A percentile compares a stretch with the other conserved stretches of the same genome.
These are phyloP conservation scores for Parazoanthus atlanticus DNA, from an alignment of 92 coral and sea anemone species.

Conservation along the genomic window DNA sequence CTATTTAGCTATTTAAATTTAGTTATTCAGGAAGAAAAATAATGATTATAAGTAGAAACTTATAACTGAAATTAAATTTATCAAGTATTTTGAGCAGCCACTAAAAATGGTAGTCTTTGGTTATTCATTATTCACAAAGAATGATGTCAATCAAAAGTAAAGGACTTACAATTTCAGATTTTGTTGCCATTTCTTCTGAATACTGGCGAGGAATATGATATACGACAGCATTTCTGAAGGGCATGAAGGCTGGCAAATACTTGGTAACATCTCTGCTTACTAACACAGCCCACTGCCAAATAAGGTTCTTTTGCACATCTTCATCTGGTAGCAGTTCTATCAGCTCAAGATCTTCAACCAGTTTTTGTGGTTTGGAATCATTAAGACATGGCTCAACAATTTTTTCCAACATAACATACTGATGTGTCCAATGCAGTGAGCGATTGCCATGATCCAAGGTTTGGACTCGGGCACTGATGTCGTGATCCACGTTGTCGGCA, in stretches of 20 bases:
- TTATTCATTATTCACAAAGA: not conserved
- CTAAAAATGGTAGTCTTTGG: no score
- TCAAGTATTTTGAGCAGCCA: not conserved
- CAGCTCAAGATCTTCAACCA: constrained; percentile 27
- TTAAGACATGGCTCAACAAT: constrained; percentile 11
- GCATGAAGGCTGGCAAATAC: constrained; percentile 23
- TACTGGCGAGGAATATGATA: constrained; percentile 51
- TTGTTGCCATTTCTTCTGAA: constrained; percentile 40
- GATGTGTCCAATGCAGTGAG: constrained; percentile 29
- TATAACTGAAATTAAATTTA: not conserved
- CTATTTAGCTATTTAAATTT: not conserved
- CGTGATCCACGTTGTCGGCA: constrained; percentile 12
- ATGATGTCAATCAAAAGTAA: not conserved
- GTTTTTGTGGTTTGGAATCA: constrained; percentile 19
- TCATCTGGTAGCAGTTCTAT: constrained; percentile 46
- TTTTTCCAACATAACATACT: not conserved
- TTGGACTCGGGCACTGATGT: not conserved
- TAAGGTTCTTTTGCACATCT: constrained; percentile 39
- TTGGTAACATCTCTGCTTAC: constrained; percentile 48
- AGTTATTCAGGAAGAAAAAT: not conserved
- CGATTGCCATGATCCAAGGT: not conserved
- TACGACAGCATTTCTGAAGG: constrained; percentile 14
- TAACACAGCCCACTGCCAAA: constrained; percentile 44
- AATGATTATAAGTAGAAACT: not conserved
- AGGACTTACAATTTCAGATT: constrained; percentile 45